A percentile compares a stretch with the other conserved stretches of the same genome.
Evolutionary conservation across 2,888 invertebrate genomes (phyloP).

Genomic region (Lithodes maja): DNA sequence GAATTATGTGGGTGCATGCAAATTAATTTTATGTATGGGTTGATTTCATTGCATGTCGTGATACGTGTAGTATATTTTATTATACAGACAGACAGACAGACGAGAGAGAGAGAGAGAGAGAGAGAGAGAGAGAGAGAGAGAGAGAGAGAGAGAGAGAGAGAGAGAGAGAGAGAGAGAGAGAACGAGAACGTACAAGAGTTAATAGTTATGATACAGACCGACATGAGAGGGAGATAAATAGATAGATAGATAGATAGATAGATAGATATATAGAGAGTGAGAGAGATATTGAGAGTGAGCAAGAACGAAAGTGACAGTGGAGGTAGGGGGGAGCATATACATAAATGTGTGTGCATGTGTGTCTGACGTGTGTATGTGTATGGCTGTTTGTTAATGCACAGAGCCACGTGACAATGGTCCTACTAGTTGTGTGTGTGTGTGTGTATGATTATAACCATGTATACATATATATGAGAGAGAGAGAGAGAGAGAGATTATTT

Average conservation of each 20-base stretch:
- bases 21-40: too few species aligned
- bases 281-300: background rate
- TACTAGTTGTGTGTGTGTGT: too few species aligned
- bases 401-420: too few species aligned
- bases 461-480: too few species aligned
- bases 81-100: background rate
- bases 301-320: background rate
- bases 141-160: background rate
- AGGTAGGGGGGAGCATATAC: background rate
- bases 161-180: background rate
- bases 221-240: background rate
- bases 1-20: too few species aligned
- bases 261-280: background rate
- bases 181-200: background rate
- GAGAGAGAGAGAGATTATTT: too few species aligned
- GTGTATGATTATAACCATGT: too few species aligned
- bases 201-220: background rate
- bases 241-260: background rate
- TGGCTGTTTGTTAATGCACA: too few species aligned
- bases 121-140: background rate
- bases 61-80: too few species aligned
- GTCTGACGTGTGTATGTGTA: too few species aligned
- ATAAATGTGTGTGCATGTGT: background rate
- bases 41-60: too few species aligned
- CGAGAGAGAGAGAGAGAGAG: background rate